Base-by-base conservation (phyloP, 2,888 invertebrate genomes). In the Isoperla grammatica region DNA sequence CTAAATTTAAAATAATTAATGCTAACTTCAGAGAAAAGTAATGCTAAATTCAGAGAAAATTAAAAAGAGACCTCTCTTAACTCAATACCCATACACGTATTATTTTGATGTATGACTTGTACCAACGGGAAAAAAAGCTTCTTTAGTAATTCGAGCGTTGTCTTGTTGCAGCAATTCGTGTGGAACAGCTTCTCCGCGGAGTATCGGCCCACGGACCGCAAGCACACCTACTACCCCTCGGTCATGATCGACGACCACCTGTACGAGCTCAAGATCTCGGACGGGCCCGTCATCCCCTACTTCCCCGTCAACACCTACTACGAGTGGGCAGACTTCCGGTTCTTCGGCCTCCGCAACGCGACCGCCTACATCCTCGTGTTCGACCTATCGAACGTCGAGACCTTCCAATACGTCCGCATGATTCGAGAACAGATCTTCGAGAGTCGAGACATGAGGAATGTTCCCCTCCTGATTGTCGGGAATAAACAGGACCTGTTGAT, bases 291-390 rank as follows among this genome's bases (percentile, higher is more conserved):
- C 56, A 88, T 93, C 64, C 87, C 88, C 0, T 89, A 89, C 72
- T 95, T 95, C 74, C 95, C 95, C 12, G 87, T 88, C 67, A 92
- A 92, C 75, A 90, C 94, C 13, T 86, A 92, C 74, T 89, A 92
- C 76, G 95, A 96, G 79, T 95, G 95, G 95, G 86, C 88, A 2
- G 88, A 90, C 71, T 87, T 85, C 71, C 78, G 85, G 12, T 87
- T 85, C 72, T 90, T 89, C 72, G 90, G 90, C 56, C 81, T 90
- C 64, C 82, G 92, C 69, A 90, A 87, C 69, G 92, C 92, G 29
- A 88, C 90, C 35, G 94, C 95, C 15, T 96, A 96, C 76, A 86
- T 96, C 63, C 80, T 96, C 63, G 95, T 96, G 59, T 96, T 94
- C 75, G 96, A 96, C 76, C 82, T 95, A 68, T 90, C 92, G 56